These are phyloP conservation scores for Helicolenus hilgendorfi DNA, from an alignment of 2,797 vertebrate genomes.

Conservation along the genomic window DNA sequence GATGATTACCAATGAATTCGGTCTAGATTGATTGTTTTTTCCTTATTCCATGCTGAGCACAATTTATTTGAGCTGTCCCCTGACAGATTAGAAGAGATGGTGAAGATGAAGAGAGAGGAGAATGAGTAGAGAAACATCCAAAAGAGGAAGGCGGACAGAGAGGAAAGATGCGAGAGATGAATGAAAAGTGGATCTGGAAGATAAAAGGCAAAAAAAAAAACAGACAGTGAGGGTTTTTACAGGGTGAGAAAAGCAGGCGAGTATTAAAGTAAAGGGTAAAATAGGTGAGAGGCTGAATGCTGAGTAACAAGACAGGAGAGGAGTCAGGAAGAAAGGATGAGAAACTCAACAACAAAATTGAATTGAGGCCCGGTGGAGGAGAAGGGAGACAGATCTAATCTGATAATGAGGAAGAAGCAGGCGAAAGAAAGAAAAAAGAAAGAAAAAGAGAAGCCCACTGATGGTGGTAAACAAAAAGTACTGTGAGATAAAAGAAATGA, in stretches of 20 bases:
- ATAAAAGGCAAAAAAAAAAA: not conserved
- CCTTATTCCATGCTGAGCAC: slow-evolving; percentile 47
- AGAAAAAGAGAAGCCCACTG: slow-evolving; percentile 41
- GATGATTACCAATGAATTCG: slow-evolving; percentile 27
- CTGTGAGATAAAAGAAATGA: slow-evolving; percentile 46
- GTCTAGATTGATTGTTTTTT: slow-evolving; percentile 33
- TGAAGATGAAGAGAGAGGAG: slow-evolving; percentile 16
- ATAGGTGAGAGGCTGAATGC: slow-evolving; percentile 54
- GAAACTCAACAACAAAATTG: slow-evolving; percentile 70
- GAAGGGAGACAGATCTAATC: slow-evolving; percentile 71
- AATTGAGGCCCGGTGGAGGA: slow-evolving; percentile 64
- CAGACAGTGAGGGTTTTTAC: not conserved
- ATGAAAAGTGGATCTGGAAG: slow-evolving; percentile 14
- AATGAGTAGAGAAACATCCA: slow-evolving; percentile 18
- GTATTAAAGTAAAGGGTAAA: slow-evolving; percentile 42
- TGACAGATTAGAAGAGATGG: slow-evolving; percentile 57
- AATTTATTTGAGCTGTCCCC: slow-evolving; percentile 24
- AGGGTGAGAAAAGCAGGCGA: slow-evolving; percentile 19
- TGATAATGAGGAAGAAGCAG: slow-evolving; percentile 59
- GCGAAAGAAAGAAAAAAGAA: slow-evolving; percentile 32
- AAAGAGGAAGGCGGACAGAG: not conserved
- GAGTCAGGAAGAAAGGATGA: slow-evolving; percentile 58
- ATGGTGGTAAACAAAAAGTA: slow-evolving; percentile 59
- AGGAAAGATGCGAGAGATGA: not conserved
- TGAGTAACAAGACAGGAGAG: slow-evolving; percentile 49